Percentiles rank a stretch among this genome's conserved stretches.
Evolutionary conservation across 2,797 vertebrate species (phyloP).

Genomic region (Mormyrus hasselquistii): DNA sequence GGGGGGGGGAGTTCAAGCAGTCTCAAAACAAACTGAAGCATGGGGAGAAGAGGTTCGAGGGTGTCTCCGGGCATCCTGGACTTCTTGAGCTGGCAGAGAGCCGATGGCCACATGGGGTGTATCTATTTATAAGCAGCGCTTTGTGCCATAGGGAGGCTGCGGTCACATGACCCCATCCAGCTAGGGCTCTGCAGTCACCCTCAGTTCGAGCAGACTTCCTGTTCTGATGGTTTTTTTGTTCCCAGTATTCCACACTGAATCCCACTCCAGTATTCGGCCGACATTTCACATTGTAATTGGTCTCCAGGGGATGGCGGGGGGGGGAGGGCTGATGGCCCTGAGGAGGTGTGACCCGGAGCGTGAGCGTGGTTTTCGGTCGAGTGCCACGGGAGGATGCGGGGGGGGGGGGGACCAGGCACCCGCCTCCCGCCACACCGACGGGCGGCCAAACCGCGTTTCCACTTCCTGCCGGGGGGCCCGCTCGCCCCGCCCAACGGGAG

Average conservation of each 20-base stretch:
- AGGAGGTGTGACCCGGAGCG: not conserved
- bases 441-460: not conserved
- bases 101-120: not conserved
- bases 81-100: not conserved
- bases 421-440: not conserved
- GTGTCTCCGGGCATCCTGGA: not conserved
- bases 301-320: not conserved
- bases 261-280: not conserved
- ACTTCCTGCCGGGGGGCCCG: not conserved
- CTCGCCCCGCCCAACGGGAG: not conserved
- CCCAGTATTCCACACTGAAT: not conserved
- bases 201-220: not conserved
- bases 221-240: not conserved
- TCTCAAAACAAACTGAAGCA: not conserved
- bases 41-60: not conserved
- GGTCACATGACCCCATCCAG: not conserved
- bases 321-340: not conserved
- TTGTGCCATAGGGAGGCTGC: not conserved
- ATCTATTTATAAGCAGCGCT: not conserved
- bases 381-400: not conserved
- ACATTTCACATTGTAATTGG: not conserved
- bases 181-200: not conserved
- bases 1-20: not conserved
- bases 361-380: not conserved
- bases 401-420: not conserved